phyloP scores from a whole-genome alignment of 2,797 vertebrate species.

The Anguilla pacifica region DNA sequence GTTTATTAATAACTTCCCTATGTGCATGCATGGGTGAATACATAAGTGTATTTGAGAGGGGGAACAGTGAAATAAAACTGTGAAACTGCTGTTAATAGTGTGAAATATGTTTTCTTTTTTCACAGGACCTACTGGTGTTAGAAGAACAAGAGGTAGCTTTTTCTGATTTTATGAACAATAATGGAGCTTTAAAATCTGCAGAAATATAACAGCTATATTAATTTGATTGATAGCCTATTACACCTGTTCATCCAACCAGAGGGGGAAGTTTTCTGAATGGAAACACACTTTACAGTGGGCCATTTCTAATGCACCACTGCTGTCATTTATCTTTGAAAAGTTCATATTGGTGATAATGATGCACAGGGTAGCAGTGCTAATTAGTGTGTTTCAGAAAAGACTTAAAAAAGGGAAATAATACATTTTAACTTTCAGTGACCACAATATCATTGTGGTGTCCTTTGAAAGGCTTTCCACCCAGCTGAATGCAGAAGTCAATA shows the following conservation, averaged over 20 bases:
- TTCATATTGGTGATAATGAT: not conserved
- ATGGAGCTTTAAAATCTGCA: not conserved
- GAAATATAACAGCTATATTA: not conserved
- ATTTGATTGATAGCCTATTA: not conserved
- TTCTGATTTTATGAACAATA: not conserved
- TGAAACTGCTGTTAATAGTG: constrained; percentile 5
- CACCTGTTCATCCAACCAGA: not conserved
- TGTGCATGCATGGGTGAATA: not conserved
- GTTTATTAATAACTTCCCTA: constrained; percentile 1
- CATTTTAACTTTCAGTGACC: not conserved
- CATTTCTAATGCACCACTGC: not conserved
- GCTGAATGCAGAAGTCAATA: too few species aligned
- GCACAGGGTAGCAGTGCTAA: not conserved
- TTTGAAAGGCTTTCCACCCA: too few species aligned
- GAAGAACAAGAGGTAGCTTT: constrained; percentile 95
- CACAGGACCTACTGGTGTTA: constrained; percentile 93
- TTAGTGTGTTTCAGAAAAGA: not conserved
- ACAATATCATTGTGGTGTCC: not conserved
- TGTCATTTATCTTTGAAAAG: not conserved
- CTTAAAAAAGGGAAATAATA: not conserved
- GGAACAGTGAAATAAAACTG: not conserved
- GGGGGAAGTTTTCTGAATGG: not conserved
- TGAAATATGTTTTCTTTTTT: constrained; percentile 42
- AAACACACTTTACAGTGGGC: not conserved
- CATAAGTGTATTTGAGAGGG: not conserved